Conservation (phyloP, 2,113 vertebrate species). For the Cygnus atratus region DNA sequence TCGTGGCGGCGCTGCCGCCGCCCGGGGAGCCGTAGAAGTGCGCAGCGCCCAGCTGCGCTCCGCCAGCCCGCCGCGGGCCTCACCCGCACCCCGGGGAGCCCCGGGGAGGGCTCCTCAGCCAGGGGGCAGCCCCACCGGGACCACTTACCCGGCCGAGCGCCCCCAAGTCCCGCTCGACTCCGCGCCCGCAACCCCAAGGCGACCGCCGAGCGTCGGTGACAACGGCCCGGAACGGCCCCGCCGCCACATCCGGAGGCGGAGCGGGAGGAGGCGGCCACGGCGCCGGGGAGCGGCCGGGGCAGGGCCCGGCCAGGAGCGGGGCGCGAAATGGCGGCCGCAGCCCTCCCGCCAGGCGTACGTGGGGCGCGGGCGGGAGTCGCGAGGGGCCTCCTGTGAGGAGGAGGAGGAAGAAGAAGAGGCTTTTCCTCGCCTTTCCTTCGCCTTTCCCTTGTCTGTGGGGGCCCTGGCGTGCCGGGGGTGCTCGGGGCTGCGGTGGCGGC, state of each 20-base stretch:
- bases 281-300: accelerated
- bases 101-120: background rate
- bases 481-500: background rate
- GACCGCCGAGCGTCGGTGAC: conserved; percentile 39
- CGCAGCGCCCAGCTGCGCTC: background rate
- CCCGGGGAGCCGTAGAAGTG: background rate
- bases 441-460: too few relatives aligned
- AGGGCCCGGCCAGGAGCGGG: too few relatives aligned
- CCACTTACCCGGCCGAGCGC: conserved; percentile 25
- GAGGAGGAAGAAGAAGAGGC: background rate
- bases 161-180: background rate
- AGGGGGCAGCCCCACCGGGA: background rate
- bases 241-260: conserved; percentile 47
- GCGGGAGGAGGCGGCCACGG: background rate
- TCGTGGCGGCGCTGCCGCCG: too few relatives aligned
- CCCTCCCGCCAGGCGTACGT: background rate
- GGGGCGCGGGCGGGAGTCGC: background rate
- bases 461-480: too few relatives aligned
- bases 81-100: background rate
- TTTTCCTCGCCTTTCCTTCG: too few relatives aligned
- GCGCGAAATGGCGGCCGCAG: too few relatives aligned
- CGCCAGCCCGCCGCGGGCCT: background rate
- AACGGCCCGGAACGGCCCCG: conserved; percentile 48
- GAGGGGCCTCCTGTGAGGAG: accelerated
- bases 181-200: background rate